phyloP scores from a whole-genome alignment of 2,888 invertebrate genomes.

The Hyalella azteca region DNA sequence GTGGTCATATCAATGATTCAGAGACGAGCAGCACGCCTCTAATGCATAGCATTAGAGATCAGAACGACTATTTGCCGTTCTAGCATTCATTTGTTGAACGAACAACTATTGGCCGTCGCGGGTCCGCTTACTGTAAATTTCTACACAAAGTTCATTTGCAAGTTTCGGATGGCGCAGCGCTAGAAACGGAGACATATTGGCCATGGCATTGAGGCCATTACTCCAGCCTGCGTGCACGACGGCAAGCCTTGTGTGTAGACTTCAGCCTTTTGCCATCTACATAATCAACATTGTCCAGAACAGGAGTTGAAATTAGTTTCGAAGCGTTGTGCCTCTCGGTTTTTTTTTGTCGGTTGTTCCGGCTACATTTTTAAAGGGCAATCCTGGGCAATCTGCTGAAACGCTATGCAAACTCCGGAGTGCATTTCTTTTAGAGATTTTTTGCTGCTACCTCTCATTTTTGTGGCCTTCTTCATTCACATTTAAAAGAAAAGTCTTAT shows the following conservation, averaged over 20 bases:
- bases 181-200: background rate
- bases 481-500: background rate
- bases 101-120: background rate
- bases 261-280: constrained; percentile 21
- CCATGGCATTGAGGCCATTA: background rate
- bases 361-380: background rate
- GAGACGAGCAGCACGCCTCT: constrained; percentile 1
- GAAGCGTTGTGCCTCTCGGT: constrained; percentile 10
- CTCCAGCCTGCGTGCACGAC: too few relatives aligned
- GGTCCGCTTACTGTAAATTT: background rate
- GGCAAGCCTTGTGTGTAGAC: background rate
- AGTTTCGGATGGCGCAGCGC: background rate
- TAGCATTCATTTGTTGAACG: background rate
- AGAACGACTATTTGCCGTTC: background rate
- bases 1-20: too few relatives aligned
- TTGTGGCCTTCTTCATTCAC: background rate
- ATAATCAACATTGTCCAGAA: constrained; percentile 19
- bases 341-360: background rate
- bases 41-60: constrained; percentile 21
- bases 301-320: constrained; percentile 35
- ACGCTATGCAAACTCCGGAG: background rate
- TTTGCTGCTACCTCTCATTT: too few relatives aligned
- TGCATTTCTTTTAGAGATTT: background rate
- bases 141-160: background rate
- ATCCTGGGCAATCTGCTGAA: constrained; percentile 10